These are phyloP conservation scores for Sicus ferrugineus DNA, from an alignment of 2,888 invertebrate genomes.

Conservation along the genomic window DNA sequence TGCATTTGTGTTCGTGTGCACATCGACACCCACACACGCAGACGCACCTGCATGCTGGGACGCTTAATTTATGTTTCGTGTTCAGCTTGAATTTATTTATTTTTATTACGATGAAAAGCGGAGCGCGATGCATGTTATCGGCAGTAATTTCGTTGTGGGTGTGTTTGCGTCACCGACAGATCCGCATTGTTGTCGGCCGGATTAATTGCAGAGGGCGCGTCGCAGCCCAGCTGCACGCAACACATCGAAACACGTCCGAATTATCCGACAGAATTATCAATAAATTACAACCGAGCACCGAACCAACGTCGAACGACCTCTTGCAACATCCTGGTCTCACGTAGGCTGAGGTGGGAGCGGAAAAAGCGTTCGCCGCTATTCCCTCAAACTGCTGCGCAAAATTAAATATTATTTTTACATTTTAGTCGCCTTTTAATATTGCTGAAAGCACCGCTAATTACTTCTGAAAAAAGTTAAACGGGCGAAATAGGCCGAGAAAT, in stretches of 20 bases:
- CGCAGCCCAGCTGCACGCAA: neutral
- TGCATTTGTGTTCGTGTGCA: neutral
- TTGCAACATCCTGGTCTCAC: no score
- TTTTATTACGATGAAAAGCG: constrained; percentile 25
- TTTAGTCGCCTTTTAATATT: no score
- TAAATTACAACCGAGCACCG: no score
- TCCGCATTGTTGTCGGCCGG: neutral
- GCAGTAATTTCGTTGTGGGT: neutral
- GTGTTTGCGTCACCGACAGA: neutral
- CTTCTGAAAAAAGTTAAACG: no score
- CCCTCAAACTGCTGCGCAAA: neutral
- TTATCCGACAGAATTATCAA: neutral
- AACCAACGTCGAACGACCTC: no score
- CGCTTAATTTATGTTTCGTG: constrained; percentile 33
- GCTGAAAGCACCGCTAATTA: no score
- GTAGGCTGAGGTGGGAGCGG: no score
- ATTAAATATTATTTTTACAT: no score
- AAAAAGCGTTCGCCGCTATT: neutral
- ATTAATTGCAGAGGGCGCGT: neutral
- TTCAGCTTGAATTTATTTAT: constrained; percentile 37
- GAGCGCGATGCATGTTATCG: neutral
- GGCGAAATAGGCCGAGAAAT: no score
- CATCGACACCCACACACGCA: neutral
- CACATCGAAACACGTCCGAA: neutral
- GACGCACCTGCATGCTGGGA: constrained; percentile 15